Evolutionary conservation across 2,797 vertebrate genomes (phyloP).

Genomic region (Epinephelus awoara): DNA sequence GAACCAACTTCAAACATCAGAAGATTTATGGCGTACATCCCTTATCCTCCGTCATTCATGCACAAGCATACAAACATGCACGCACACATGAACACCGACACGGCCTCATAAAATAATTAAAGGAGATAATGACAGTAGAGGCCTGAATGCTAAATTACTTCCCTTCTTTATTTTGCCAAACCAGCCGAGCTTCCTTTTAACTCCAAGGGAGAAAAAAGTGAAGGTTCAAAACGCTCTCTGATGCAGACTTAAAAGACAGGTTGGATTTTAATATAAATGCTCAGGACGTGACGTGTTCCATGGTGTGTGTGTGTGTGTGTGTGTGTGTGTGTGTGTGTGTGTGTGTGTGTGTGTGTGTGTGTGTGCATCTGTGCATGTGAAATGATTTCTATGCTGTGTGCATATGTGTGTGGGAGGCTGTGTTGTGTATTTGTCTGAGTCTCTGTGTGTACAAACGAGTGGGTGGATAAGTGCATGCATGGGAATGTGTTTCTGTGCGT

Average conservation of each 20-base stretch:
- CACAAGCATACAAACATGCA: not conserved
- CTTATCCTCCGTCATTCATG: slow-evolving; percentile 6
- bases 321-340: not conserved
- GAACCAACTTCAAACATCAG: slow-evolving; percentile 39
- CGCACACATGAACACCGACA: slow-evolving; percentile 11
- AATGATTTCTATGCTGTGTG: slow-evolving; percentile 41
- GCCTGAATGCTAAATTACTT: slow-evolving; percentile 46
- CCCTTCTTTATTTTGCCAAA: slow-evolving; percentile 31
- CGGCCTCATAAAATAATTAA: slow-evolving; percentile 52
- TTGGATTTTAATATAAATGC: slow-evolving; percentile 52
- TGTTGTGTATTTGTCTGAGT: slow-evolving; percentile 50
- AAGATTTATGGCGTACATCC: not conserved
- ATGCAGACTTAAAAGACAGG: slow-evolving; percentile 55
- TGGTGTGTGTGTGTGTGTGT: slow-evolving; percentile 10
- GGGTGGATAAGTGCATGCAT: slow-evolving; percentile 69
- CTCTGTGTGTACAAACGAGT: slow-evolving; percentile 53
- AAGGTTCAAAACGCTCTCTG: slow-evolving; percentile 56
- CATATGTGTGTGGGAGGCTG: slow-evolving; percentile 63
- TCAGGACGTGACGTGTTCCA: slow-evolving; percentile 22
- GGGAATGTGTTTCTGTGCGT: slow-evolving; percentile 59
- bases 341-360: slow-evolving; percentile 13
- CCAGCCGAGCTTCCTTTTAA: slow-evolving; percentile 50
- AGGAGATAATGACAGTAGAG: slow-evolving; percentile 42
- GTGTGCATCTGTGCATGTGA: not conserved
- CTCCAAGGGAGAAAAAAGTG: slow-evolving; percentile 24